Base-by-base conservation (phyloP, 2,113 vertebrate genomes). In the Arothron firmamentum region DNA sequence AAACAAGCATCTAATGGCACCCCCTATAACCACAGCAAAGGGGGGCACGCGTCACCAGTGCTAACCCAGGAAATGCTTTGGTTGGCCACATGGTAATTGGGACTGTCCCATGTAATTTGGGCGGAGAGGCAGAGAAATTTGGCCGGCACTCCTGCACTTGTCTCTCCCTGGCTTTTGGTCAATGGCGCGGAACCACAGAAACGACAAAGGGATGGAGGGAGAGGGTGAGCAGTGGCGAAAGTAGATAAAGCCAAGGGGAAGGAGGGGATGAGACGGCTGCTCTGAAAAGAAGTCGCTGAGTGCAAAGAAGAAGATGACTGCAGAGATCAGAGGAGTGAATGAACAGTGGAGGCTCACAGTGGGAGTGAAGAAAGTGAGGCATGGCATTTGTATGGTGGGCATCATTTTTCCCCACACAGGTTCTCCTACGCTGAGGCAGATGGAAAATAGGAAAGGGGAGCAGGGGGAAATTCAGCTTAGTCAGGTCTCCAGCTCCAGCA, bases 61-160 rank as follows among this genome's bases (percentile, higher is more conserved):
- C 88, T 90, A 88, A 91, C 89, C 87, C 88, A 89, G 90, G 90
- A 91, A 92, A 92, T 90, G 88, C 88, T 90, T 91, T 83, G 90
- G 90, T 92, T 89, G 89, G 89, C 91, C 91, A 89, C 91, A 92
- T 86, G 84, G 87, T 92, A 92, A 91, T 92, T 91, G 86, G 88
- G 88, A 92, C 89, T 91, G 90, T 92, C 90, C 91, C 88, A 74
- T 89, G 84, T 91, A 92, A 92, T 92, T 92, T 92, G 83, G 82
- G 88, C 77, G 64, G 86, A 84, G 80, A 86, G 62, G 83, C 81
- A 83, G 76, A 74, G 74, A 77, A 79, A 75, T 81, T 84, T 88
- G 83, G 82, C 85, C 70, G 75, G 64, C 69, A 68, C 75, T 84
- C 64, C 62, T 87, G 87, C 90, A 91, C 91, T 92, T 92, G 91